Base-by-base conservation (phyloP, 2,113 vertebrate species). In the Andinoacara biseriatus region DNA sequence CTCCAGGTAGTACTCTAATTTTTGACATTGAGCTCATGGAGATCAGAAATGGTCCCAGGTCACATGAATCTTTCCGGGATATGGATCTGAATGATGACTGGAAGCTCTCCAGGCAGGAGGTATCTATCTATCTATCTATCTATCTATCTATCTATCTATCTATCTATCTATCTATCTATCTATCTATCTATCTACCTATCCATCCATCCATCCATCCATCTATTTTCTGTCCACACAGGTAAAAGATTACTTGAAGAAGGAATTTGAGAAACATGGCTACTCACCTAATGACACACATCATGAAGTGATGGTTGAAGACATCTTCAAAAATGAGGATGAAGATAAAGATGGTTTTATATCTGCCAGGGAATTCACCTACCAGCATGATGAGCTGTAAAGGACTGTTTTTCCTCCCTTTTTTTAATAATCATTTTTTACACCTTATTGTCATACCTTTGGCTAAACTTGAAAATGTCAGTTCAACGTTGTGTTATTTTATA, bases 11-110 rank as follows among this genome's bases (percentile, higher is more conserved):
- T 78, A 97, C 96, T 1, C 7, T 99, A 18, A 95, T 99, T 91
- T 99, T 99, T 95, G 96, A 98, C 74, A 95, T 99, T 72, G 97
- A 99, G 89, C 95, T 99, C 85, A 90, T 99, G 58, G 98, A 99
- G 88, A 99, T 99, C 77, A 94, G 96, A 93, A 99, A 98, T 91
- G 98, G 98, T 74, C 98, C 97, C 29, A 95, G 98, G 72, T 99
- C 98, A 33, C 98, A 99, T 9, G 98, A 99, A 17, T 97, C 98
- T 15, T 99, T 99, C 92, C 96, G 96, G 86, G 96, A 98, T 86
- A 99, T 99, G 98, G 98, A 99, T 90, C 97, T 99, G 75, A 96
- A 99, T 59, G 97, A 99, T 93, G 98, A 99, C 91, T 99, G 98
- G 98, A 99, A 96, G 58, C 96, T 99, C 9, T 99, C 97, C 74